phyloP scores from a whole-genome alignment of 1,140 invertebrate genomes.

The Phenacoccus solenopsis region DNA sequence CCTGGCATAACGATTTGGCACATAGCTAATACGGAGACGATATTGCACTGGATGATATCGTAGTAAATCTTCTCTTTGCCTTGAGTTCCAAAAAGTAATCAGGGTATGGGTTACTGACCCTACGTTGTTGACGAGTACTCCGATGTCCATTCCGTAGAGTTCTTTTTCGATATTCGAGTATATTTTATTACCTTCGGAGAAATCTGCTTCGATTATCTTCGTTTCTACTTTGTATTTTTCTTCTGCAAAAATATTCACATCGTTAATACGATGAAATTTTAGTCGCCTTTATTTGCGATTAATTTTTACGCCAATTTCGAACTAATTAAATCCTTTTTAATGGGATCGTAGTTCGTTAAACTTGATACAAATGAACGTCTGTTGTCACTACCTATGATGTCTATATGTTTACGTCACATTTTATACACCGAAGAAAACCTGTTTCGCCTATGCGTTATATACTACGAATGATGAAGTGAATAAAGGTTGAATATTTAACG shows the following conservation, averaged over 20 bases:
- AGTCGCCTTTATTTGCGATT: no score
- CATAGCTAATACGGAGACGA: slow-evolving; percentile 47
- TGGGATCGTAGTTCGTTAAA: no score
- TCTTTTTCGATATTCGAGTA: slow-evolving; percentile 63
- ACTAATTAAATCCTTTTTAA: no score
- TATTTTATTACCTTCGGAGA: slow-evolving; percentile 54
- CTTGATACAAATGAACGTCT: no score
- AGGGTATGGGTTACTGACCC: slow-evolving; percentile 82
- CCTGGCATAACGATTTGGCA: slow-evolving; percentile 64
- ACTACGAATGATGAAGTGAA: no score
- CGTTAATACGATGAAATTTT: no score
- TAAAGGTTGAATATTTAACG: no score
- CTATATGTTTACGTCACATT: no score
- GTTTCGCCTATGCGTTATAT: no score
- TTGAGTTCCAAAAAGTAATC: slow-evolving; percentile 62
- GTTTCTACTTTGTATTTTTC: slow-evolving; percentile 62
- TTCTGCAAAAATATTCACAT: slow-evolving; percentile 42
- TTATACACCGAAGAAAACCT: no score
- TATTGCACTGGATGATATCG: slow-evolving; percentile 45
- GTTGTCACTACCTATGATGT: no score
- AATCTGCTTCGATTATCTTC: slow-evolving; percentile 71
- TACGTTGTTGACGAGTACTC: slow-evolving; percentile 89
- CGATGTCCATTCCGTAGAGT: slow-evolving; percentile 69
- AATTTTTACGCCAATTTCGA: no score
- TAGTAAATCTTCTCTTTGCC: slow-evolving; percentile 35